Base-by-base conservation (phyloP, 1,140 invertebrate genomes). In the Zaprionus taronus region DNA sequence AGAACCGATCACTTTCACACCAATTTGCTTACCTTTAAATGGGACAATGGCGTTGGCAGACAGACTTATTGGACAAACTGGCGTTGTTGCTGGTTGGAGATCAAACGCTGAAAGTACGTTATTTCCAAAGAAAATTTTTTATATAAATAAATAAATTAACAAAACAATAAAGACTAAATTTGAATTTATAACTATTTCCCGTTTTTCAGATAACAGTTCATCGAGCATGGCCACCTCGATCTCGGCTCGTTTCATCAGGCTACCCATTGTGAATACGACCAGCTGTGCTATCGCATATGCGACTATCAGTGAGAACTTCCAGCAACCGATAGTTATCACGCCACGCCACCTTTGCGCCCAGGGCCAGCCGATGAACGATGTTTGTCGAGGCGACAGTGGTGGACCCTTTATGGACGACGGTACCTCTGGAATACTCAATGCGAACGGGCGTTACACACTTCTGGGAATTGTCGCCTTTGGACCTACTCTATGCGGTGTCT, bases 401-500 rank as follows among this genome's bases (percentile, higher is more conserved):
- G 95, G 95, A 4, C 95, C 95, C 0, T 92, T 96, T 1, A 95
- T 96, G 94, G 94, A 94, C 69, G 92, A 94, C 14, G 91, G 93
- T 28, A 70, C 81, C 26, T 89, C 93, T 2, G 86, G 86, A 11
- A 0, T 89, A 1, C 67, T 90, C 1, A 93, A 91, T 1, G 83
- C 79, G 4, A 79, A 91, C 38, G 90, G 82, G 2, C 81, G 83
- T 2, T 55, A 75, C 94, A 95, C 84, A 28, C 91, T 96, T 24
- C 91, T 95, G 1, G 96, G 96, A 1, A 92, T 96, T 20, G 95
- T 96, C 0, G 96, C 96, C 2, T 96, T 95, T 80, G 96, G 96
- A 0, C 93, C 94, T 1, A 94, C 94, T 38, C 83, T 93, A 1
- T 96, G 96, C 60, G 92, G 92, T 0, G 72, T 92, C 5, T 81